Base-by-base conservation (phyloP, 2,797 vertebrate genomes). In the Erethizon dorsatum region DNA sequence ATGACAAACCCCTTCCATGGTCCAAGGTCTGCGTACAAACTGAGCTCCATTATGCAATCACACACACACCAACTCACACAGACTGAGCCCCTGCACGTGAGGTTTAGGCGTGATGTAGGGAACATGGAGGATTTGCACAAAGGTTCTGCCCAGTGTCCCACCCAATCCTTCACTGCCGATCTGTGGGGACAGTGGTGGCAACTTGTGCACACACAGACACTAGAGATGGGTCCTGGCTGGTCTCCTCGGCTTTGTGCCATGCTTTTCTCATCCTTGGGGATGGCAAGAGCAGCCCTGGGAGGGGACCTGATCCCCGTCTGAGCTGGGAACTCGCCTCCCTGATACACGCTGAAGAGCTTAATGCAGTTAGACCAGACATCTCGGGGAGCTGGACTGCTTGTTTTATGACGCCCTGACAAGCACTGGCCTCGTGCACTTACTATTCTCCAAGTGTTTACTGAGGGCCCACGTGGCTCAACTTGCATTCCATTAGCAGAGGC, bases 151-250 rank as follows among this genome's bases (percentile, higher is more conserved):
- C 31, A 4, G 18, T 10, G 9, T 9, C n/a, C 65, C 26, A 2
- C 37, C 63, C n/a, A 9, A 31, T 1, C 6, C 15, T 11, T 18
- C 15, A 1, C 22, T 28, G 3, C 9, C 15, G 0, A 0, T 5
- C 3, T 13, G 9, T 50, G 45, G 22, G 83, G 45, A 1, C 18
- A 18, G 6, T 3, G 10, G 17, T 54, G 56, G 41, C 12, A 12
- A 20, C 77, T 22, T 24, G 63, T 5, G 24, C 47, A 45, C 37
- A 8, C 15, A 1, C 63, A 31, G 13, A n/a, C 7, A 11, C 65
- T 18, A 6, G 18, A 45, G 18, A 3, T 6, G 47, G 11, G 5
- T 61, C 54, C 1, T 28, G 22, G 17, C 12, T 47, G 45, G 47
- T 54, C 50, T 24, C 50, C 79, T 37, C 1, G 0, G 63, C 91